Evolutionary conservation across 2,797 vertebrate species (phyloP).

Genomic region (Molothrus aeneus): DNA sequence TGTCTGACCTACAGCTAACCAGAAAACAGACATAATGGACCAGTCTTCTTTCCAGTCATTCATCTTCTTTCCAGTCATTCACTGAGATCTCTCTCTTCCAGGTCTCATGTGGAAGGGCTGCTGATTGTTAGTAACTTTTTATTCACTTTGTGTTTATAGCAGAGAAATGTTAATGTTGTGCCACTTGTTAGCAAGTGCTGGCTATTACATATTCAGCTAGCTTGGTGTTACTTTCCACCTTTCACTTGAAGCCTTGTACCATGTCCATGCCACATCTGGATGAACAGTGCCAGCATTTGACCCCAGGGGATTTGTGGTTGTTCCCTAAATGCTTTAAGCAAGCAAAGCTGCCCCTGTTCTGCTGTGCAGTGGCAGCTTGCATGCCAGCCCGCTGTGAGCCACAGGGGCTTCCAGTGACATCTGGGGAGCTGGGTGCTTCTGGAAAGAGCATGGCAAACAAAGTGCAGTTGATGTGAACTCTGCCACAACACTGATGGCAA

Average conservation of each 20-base stretch:
- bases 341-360: background rate
- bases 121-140: constrained; percentile 54
- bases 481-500: background rate
- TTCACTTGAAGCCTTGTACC: background rate
- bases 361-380: background rate
- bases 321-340: background rate
- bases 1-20: constrained; percentile 54
- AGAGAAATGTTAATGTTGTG: background rate
- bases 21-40: constrained; percentile 4
- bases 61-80: constrained; percentile 29
- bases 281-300: background rate
- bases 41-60: constrained; percentile 30
- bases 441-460: background rate
- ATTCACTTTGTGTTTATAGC: background rate
- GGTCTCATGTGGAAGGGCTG: background rate
- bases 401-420: background rate
- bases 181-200: background rate
- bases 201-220: background rate
- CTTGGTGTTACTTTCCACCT: background rate
- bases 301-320: background rate
- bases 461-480: background rate
- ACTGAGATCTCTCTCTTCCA: constrained; percentile 21
- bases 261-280: background rate
- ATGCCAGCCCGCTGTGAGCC: background rate
- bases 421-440: background rate